Conservation (phyloP, 2,888 invertebrate genomes). For the Tinea trinotella region DNA sequence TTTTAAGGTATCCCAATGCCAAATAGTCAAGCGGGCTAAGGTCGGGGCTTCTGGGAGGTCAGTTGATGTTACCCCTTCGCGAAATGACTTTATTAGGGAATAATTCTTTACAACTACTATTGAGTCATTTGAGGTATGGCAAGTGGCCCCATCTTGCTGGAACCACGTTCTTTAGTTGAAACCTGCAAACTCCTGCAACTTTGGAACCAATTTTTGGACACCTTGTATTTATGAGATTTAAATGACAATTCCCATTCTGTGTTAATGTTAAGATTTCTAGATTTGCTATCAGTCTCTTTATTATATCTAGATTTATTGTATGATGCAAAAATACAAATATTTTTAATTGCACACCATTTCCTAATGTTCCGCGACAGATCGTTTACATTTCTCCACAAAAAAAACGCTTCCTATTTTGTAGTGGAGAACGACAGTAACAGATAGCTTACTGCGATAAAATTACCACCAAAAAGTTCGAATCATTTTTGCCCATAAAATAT, state of each 20-base stretch:
- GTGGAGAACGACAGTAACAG: too few species aligned
- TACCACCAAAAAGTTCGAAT: too few species aligned
- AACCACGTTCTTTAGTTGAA: conserved; percentile 27
- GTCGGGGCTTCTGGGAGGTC: conserved; percentile 24
- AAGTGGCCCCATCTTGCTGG: conserved; percentile 24
- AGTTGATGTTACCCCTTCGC: conserved; percentile 25
- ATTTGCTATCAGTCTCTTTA: conserved; percentile 7
- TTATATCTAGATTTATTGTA: conserved; percentile 17
- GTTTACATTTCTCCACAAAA: too few species aligned
- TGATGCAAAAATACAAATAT: conserved; percentile 16
- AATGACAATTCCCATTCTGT: conserved; percentile 16
- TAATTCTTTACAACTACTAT: conserved; percentile 23
- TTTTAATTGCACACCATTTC: conserved; percentile 16
- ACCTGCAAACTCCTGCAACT: conserved; percentile 21
- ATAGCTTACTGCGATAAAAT: too few species aligned
- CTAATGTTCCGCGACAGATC: too few species aligned
- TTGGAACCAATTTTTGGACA: conserved; percentile 22
- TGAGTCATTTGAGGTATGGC: conserved; percentile 24
- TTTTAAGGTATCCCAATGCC: conserved; percentile 23
- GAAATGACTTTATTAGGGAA: conserved; percentile 24
- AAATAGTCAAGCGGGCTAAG: conserved; percentile 21
- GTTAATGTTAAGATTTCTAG: too few species aligned
- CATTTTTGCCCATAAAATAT: too few species aligned
- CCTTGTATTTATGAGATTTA: not conserved
- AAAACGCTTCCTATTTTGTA: too few species aligned